Percentiles rank a stretch among this genome's conserved stretches.
Conservation (phyloP, 1,140 invertebrate species). For the Agraylea sexmaculata region DNA sequence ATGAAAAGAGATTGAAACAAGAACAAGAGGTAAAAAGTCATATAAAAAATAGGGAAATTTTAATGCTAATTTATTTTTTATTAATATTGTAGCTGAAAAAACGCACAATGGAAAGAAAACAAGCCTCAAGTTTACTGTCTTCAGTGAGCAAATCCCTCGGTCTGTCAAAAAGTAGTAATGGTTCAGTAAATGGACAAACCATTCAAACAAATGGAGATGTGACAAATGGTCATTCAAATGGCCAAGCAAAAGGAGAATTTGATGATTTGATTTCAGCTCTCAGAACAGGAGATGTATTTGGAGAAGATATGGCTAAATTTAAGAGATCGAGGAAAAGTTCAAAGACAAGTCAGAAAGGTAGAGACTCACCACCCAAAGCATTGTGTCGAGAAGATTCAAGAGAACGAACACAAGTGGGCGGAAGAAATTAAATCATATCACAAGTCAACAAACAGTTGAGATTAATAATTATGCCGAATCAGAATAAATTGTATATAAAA, state of each 20-base stretch:
- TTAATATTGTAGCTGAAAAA: conserved; percentile 55
- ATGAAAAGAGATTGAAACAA: conserved; percentile 79
- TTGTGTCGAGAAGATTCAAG: conserved; percentile 58
- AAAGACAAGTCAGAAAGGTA: conserved; percentile 41
- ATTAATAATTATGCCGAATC: no score
- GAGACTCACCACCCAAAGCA: conserved; percentile 47
- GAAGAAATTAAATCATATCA: conserved; percentile 20
- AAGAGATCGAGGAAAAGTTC: conserved; percentile 62
- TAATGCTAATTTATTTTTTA: no score
- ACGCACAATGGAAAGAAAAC: conserved; percentile 76
- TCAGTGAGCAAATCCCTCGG: conserved; percentile 46
- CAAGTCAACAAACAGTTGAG: no score
- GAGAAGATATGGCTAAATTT: conserved; percentile 90
- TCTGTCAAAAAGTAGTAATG: conserved; percentile 36
- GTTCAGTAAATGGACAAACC: conserved; percentile 38
- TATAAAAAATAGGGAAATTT: conserved; percentile 10
- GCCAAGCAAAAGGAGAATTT: conserved; percentile 76
- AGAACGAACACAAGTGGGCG: conserved; percentile 44
- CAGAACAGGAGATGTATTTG: conserved; percentile 92
- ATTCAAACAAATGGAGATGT: conserved; percentile 24
- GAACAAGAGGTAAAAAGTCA: conserved; percentile 67
- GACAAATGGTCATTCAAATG: conserved; percentile 20
- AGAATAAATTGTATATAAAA: no score
- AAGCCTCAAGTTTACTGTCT: conserved; percentile 57
- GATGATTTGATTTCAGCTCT: conserved; percentile 94